A percentile compares a stretch with the other conserved stretches of the same genome.
Conservation (phyloP, 1,140 invertebrate species). For the Psix sp. region DNA sequence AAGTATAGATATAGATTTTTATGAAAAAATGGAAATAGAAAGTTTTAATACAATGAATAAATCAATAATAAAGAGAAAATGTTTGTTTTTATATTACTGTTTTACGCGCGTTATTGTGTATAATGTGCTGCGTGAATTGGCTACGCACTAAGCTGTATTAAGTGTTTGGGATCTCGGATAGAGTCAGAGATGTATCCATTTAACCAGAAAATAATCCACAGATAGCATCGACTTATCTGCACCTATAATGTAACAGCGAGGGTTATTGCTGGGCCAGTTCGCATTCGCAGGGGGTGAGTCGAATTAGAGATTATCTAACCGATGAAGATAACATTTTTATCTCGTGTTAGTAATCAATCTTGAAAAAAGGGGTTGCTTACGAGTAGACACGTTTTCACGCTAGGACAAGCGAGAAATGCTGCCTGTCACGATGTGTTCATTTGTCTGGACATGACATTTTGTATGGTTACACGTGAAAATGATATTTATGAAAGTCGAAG, state of each 20-base stretch:
- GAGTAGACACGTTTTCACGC: conserved; percentile 69
- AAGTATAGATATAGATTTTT: too few relatives aligned
- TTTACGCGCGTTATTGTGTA: conserved; percentile 35
- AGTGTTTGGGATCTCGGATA: conserved; percentile 49
- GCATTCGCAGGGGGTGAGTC: conserved; percentile 25
- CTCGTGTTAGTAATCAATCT: conserved; percentile 71
- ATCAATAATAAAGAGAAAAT: background rate
- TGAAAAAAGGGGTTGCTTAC: conserved; percentile 71
- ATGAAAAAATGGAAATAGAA: too few relatives aligned
- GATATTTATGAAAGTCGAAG: conserved; percentile 47
- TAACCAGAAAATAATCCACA: conserved; percentile 76
- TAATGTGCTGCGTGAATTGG: conserved; percentile 58
- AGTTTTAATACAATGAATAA: too few relatives aligned
- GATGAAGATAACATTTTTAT: conserved; percentile 76
- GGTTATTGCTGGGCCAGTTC: conserved; percentile 55
- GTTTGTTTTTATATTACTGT: background rate
- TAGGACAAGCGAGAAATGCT: conserved; percentile 73
- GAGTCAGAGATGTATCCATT: conserved; percentile 65
- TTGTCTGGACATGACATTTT: conserved; percentile 66
- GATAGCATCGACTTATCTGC: conserved; percentile 69
- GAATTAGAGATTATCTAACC: conserved; percentile 76
- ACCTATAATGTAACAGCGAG: conserved; percentile 45
- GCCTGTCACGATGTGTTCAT: conserved; percentile 75
- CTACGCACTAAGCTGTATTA: conserved; percentile 60
- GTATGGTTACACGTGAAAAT: conserved; percentile 31